Conservation (phyloP, 2,113 vertebrate genomes). For the Ceratotherium simum region DNA sequence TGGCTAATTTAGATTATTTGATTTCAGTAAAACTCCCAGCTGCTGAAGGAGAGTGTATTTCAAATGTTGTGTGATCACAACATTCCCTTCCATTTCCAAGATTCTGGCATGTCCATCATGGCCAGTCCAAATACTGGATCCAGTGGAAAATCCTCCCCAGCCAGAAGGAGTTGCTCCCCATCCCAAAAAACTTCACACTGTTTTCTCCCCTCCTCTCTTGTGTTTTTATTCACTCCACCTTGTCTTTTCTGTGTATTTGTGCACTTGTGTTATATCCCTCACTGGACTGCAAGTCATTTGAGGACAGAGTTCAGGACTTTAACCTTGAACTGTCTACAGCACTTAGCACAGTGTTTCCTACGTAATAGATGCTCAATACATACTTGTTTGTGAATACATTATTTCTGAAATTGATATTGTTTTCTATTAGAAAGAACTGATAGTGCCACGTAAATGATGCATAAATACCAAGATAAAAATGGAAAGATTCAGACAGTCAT, state of each 20-base stretch:
- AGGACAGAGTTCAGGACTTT: background rate
- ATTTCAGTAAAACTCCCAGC: background rate
- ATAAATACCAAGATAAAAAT: slow-evolving; percentile 50
- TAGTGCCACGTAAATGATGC: background rate
- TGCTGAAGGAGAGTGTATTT: background rate
- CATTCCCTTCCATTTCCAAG: background rate
- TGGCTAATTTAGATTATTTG: slow-evolving; percentile 28
- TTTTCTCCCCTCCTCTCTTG: background rate
- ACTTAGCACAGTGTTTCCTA: background rate
- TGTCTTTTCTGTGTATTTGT: background rate
- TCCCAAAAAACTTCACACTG: background rate
- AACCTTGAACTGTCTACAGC: background rate
- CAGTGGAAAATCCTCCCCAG: background rate
- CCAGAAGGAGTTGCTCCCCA: background rate
- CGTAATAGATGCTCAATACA: background rate
- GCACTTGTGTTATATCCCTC: background rate
- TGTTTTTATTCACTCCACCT: background rate
- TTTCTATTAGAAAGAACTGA: slow-evolving; percentile 47
- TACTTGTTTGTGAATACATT: background rate
- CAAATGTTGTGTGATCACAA: background rate
- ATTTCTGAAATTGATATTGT: background rate
- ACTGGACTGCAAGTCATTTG: background rate
- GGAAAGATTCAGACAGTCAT: slow-evolving; percentile 37
- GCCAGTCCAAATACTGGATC: background rate
- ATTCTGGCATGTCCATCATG: background rate